A percentile compares a stretch with the other conserved stretches of the same genome.
These are phyloP conservation scores for Rynchops niger DNA, from an alignment of 2,113 vertebrate species.

Conservation along the genomic window DNA sequence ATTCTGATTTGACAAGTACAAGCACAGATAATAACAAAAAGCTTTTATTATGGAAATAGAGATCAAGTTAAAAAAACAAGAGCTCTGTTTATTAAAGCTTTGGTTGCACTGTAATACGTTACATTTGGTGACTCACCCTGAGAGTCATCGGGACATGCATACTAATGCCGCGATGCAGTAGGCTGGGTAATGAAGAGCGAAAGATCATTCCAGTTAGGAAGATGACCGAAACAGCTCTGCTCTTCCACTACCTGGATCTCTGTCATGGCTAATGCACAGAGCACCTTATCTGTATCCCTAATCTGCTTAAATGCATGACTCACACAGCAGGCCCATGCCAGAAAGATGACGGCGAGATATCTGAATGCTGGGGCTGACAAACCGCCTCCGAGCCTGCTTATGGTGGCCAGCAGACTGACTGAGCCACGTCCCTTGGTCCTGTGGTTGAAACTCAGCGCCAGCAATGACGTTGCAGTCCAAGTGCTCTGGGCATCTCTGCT, in stretches of 20 bases:
- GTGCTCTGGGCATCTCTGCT: background rate
- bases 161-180: background rate
- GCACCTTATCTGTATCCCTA: slow-evolving; percentile 17
- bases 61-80: background rate
- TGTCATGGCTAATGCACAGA: background rate
- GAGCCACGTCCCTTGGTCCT: accelerated
- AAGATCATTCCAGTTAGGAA: slow-evolving; percentile 17
- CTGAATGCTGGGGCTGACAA: background rate
- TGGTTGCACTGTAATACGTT: background rate
- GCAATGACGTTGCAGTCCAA: accelerated
- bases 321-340: background rate
- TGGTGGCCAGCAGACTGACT: background rate
- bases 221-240: slow-evolving; percentile 9
- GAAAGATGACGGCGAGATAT: background rate
- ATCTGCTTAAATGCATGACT: slow-evolving; percentile 56
- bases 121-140: slow-evolving; percentile 13
- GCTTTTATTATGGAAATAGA: slow-evolving; percentile 55
- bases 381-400: background rate
- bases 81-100: slow-evolving; percentile 29
- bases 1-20: slow-evolving; percentile 29
- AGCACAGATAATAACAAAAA: slow-evolving; percentile 25
- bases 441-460: background rate
- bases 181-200: background rate
- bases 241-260: slow-evolving; percentile 1
- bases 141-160: background rate